Evolutionary conservation across 1,140 invertebrate genomes (phyloP), one percentile per base, ranked within the genome.

Genomic region (Habropoda laboriosa): DNA sequence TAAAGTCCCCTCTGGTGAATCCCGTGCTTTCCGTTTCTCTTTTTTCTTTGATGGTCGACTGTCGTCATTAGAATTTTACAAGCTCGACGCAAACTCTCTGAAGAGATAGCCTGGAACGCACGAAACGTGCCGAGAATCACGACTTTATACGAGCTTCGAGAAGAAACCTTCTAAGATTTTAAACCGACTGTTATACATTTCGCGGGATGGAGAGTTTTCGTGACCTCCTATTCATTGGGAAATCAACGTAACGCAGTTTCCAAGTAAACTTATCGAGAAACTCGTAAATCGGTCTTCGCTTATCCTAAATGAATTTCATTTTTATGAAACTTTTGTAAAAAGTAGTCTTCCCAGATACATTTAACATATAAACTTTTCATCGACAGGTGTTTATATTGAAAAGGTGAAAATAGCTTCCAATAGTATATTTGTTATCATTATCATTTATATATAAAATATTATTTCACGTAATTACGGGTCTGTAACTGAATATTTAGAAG

Each of bases 1-100:
- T 27, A 27, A 58, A 55, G 13, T 60, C 66, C 3, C 32, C n/a
- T 27, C 35, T 4, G 45, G 8, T 60, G 47, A 74, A 61, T 81
- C 51, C n/a, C 51, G 16, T 63, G 49, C 57, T 78, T 58, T 68
- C 32, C 32, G 16, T 27, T 3, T 72, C 75, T 30, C 27, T 77
- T 71, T 49, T 24, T 7, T 13, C 24, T 61, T 61, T 64, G 58
- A 55, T 47, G 53, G 79, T 57, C 58, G 86, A 77, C 53, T 87
- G 70, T 76, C 81, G 78, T 88, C 87, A 88, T 89, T 89, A 89
- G 88, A 83, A 88, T 78, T 87, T 88, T 86, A 87, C 83, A 86
- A 80, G 79, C 83, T 79, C 72, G 74, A 73, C 78, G 82, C 80
- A 74, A 85, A 85, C 64, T 85, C 72, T 74, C 57, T 47, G 61